A percentile compares a stretch with the other conserved stretches of the same genome.
phyloP scores from a whole-genome alignment of 2,888 invertebrate species.

The Nephrotoma flavescens region DNA sequence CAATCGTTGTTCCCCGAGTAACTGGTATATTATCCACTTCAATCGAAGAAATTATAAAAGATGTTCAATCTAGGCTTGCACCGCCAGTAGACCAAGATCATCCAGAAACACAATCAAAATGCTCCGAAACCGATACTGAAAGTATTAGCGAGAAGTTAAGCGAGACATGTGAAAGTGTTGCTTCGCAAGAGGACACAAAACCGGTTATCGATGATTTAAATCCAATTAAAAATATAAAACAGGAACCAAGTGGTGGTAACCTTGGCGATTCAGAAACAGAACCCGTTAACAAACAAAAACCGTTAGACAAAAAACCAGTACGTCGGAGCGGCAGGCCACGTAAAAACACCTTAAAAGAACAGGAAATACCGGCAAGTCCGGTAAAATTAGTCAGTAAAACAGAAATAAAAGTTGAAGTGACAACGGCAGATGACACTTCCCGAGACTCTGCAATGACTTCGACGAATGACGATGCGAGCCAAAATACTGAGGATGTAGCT shows the following conservation, averaged over 20 bases:
- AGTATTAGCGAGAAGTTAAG: slow-evolving; percentile 38
- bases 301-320: slow-evolving; percentile 30
- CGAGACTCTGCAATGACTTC: not conserved
- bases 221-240: not conserved
- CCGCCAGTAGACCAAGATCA: not conserved
- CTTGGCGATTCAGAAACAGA: slow-evolving; percentile 17
- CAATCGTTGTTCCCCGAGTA: not conserved
- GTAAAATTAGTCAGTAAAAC: slow-evolving; percentile 3
- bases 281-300: slow-evolving; percentile 36
- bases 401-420: slow-evolving; percentile 6
- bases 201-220: not conserved
- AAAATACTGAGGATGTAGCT: not conserved
- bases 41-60: not conserved
- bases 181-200: slow-evolving; percentile 10
- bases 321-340: slow-evolving; percentile 35
- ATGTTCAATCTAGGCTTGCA: not conserved
- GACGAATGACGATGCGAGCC: not conserved
- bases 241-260: slow-evolving; percentile 6
- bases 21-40: not conserved
- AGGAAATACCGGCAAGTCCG: slow-evolving; percentile 5
- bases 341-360: slow-evolving; percentile 29
- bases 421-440: not conserved
- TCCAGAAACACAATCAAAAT: slow-evolving; percentile 33
- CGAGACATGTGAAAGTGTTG: slow-evolving; percentile 20
- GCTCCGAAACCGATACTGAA: slow-evolving; percentile 37